Conservation (phyloP, 2,888 invertebrate species). For the Drosophila demipolita region DNA sequence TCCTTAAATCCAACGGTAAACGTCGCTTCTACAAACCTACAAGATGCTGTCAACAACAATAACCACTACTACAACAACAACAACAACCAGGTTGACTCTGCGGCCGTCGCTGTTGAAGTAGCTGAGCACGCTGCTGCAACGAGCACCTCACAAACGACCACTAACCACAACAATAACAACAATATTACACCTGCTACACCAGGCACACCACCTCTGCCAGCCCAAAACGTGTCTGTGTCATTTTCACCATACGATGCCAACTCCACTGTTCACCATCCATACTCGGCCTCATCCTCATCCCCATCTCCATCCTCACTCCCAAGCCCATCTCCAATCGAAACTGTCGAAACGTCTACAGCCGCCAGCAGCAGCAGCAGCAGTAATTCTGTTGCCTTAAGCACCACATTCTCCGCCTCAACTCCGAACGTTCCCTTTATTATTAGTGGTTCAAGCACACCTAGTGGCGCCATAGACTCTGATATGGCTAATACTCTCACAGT, state of each 20-base stretch:
- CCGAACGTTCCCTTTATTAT: slow-evolving; percentile 21
- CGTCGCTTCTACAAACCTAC: slow-evolving; percentile 24
- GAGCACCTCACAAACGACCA: slow-evolving; percentile 65
- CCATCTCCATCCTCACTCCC: slow-evolving; percentile 29
- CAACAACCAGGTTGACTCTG: slow-evolving; percentile 55
- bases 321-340: slow-evolving; percentile 44
- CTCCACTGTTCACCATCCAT: slow-evolving; percentile 45
- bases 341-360: slow-evolving; percentile 46
- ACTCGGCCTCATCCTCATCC: slow-evolving; percentile 21
- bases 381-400: slow-evolving; percentile 29
- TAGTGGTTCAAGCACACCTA: slow-evolving; percentile 34
- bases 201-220: slow-evolving; percentile 23
- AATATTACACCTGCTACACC: slow-evolving; percentile 51
- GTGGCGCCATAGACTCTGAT: slow-evolving; percentile 50
- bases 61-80: slow-evolving; percentile 22
- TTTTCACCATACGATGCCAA: slow-evolving; percentile 53
- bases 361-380: slow-evolving; percentile 24
- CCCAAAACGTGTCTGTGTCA: slow-evolving; percentile 36
- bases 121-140: slow-evolving; percentile 58
- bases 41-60: slow-evolving; percentile 35
- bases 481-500: slow-evolving; percentile 52
- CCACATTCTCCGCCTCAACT: slow-evolving; percentile 20
- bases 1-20: slow-evolving; percentile 52
- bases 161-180: slow-evolving; percentile 38
- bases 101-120: slow-evolving; percentile 53